Conservation (phyloP, 2,797 vertebrate species). For the Megaceryle alcyon region DNA sequence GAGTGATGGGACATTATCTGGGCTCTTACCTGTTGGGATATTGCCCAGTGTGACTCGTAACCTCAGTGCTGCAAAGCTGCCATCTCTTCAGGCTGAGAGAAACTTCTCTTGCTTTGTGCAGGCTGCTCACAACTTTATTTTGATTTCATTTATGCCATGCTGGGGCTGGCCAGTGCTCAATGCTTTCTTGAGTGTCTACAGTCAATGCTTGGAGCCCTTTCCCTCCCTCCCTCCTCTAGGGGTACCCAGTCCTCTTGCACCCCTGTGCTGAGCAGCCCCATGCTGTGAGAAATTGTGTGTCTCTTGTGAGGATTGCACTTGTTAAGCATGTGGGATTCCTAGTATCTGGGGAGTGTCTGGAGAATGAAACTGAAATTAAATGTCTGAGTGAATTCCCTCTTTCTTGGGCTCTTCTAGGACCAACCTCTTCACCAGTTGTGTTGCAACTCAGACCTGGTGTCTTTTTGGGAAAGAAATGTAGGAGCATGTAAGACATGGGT, state of each 20-base stretch:
- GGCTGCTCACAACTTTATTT: not conserved
- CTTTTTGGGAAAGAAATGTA: not conserved
- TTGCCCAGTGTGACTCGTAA: not conserved
- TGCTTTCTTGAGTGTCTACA: not conserved
- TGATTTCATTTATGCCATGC: not conserved
- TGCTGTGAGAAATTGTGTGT: accelerated
- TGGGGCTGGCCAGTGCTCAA: accelerated
- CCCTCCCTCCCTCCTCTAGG: not conserved
- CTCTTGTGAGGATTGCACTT: not conserved
- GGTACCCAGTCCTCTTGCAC: not conserved
- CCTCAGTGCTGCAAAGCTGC: not conserved
- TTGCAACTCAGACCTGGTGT: not conserved
- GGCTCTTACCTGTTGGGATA: not conserved
- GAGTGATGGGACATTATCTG: accelerated
- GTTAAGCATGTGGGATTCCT: not conserved
- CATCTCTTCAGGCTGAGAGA: not conserved
- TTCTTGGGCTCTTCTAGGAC: not conserved
- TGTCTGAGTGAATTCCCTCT: not conserved
- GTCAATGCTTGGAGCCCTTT: not conserved
- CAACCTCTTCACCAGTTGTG: not conserved
- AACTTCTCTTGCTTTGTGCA: not conserved
- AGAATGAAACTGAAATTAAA: not conserved
- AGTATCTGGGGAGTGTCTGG: not conserved
- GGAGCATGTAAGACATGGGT: accelerated
- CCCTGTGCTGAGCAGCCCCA: not conserved